Evolutionary conservation across 2,797 vertebrate genomes (phyloP).

Genomic region (Pangasius macronema): DNA sequence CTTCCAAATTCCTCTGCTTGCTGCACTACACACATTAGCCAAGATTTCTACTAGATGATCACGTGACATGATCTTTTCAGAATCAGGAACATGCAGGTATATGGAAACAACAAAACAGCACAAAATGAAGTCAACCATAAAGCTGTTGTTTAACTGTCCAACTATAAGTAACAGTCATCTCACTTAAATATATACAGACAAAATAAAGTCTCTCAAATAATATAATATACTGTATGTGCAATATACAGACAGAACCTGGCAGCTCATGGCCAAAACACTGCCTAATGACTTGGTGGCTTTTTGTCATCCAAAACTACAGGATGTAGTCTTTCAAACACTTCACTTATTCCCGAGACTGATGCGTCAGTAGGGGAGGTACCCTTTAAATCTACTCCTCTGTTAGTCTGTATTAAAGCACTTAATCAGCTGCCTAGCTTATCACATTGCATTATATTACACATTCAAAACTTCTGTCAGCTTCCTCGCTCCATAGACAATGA

Average conservation of each 20-base stretch:
- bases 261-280: background rate
- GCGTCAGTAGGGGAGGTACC: too few species aligned
- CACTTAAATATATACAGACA: background rate
- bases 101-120: too few species aligned
- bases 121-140: background rate
- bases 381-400: background rate
- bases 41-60: background rate
- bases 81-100: background rate
- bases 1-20: background rate
- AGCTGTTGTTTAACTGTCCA: background rate
- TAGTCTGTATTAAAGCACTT: background rate
- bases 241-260: background rate
- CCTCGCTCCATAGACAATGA: background rate
- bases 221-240: background rate
- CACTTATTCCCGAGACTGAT: too few species aligned
- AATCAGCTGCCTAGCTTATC: background rate
- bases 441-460: too few species aligned
- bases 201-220: background rate
- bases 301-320: too few species aligned
- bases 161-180: background rate
- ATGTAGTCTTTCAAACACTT: too few species aligned
- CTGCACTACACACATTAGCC: background rate
- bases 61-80: background rate
- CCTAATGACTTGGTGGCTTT: background rate
- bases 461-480: background rate